These are phyloP conservation scores for Leucophenga varia DNA, from an alignment of 1,140 invertebrate genomes.

Conservation along the genomic window DNA sequence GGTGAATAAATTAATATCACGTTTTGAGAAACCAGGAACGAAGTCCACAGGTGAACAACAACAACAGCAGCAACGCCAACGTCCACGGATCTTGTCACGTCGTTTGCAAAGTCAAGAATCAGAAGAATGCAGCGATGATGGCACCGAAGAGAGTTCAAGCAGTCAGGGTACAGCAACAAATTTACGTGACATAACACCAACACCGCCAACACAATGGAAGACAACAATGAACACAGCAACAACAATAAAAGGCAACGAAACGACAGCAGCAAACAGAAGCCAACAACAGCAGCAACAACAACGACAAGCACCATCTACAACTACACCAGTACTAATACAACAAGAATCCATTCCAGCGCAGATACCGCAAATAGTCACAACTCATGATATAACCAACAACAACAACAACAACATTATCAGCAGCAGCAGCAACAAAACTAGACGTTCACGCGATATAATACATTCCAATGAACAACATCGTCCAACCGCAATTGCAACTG, in stretches of 20 bases:
- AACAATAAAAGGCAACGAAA: not conserved
- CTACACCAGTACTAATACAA: too few species aligned
- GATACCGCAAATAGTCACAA: too few species aligned
- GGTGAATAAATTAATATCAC: constrained; percentile 2
- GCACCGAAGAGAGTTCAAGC: constrained; percentile 10
- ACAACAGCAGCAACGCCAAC: not conserved
- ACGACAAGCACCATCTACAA: too few species aligned
- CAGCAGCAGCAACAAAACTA: not conserved
- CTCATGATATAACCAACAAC: too few species aligned
- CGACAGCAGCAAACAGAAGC: not conserved
- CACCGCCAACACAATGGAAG: not conserved
- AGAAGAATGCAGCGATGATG: constrained; percentile 1
- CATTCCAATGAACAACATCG: too few species aligned
- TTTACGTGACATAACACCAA: constrained; percentile 37
- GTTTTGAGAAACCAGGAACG: not conserved
- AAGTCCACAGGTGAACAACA: too few species aligned
- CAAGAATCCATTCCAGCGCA: too few species aligned
- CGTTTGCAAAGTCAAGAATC: constrained; percentile 4
- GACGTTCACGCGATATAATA: too few species aligned
- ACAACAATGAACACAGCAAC: constrained; percentile 10
- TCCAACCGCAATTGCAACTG: too few species aligned
- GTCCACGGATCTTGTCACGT: not conserved
- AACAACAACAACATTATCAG: constrained; percentile 4
- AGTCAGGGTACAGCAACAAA: constrained; percentile 9
- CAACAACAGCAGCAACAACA: constrained; percentile 4